These are phyloP conservation scores for Meloidogyne floridensis DNA, from an alignment of 1,140 invertebrate species.

Conservation along the genomic window DNA sequence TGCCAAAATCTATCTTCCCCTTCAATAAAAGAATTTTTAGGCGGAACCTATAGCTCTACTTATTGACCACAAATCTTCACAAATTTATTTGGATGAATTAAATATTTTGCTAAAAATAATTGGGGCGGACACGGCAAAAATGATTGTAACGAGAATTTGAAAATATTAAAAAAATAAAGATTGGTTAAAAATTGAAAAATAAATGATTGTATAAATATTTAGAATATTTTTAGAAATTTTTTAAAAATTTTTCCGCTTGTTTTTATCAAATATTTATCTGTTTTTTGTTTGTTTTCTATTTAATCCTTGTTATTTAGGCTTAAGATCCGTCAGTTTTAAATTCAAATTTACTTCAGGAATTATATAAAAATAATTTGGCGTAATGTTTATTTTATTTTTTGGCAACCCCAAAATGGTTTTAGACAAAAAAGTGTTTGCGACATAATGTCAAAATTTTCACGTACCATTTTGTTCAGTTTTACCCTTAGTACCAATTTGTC, in stretches of 20 bases:
- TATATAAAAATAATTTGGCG: neutral
- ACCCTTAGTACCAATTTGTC: too few species aligned
- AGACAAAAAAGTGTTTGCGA: too few species aligned
- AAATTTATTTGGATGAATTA: neutral
- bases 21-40: neutral
- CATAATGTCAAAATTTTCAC: too few species aligned
- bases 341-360: neutral
- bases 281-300: neutral
- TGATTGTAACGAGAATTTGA: neutral
- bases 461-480: too few species aligned
- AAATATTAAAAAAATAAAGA: neutral
- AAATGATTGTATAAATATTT: neutral
- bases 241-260: neutral
- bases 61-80: neutral
- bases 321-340: neutral
- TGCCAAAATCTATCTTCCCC: too few species aligned
- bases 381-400: neutral
- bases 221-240: neutral
- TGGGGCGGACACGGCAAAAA: constrained; percentile 1
- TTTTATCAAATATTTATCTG: neutral
- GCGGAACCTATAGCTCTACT: neutral
- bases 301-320: neutral
- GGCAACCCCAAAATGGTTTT: too few species aligned
- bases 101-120: neutral
- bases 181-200: neutral